These are phyloP conservation scores for Leptopilina drosophilae DNA, from an alignment of 2,888 invertebrate genomes.

Conservation along the genomic window DNA sequence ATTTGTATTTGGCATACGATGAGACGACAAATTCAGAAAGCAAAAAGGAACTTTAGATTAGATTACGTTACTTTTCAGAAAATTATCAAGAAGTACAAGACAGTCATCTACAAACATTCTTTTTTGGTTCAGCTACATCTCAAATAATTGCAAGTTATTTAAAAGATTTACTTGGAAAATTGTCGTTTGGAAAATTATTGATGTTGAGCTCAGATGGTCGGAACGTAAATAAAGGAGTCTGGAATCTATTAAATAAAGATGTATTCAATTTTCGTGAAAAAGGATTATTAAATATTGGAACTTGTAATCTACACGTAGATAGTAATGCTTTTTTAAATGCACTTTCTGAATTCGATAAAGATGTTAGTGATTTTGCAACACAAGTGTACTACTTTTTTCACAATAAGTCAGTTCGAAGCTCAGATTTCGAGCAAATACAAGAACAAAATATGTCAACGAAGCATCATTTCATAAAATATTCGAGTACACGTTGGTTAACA, in stretches of 20 bases:
- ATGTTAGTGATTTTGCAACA: background rate
- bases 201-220: background rate
- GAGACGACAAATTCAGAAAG: background rate
- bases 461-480: conserved; percentile 1
- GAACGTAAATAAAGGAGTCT: background rate
- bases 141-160: too few species aligned
- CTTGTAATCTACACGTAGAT: background rate
- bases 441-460: background rate
- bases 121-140: too few species aligned
- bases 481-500: too few species aligned
- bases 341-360: conserved; percentile 2
- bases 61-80: background rate
- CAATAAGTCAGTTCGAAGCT: conserved; percentile 4
- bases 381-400: background rate
- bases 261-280: background rate
- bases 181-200: background rate
- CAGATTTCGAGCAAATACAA: conserved; percentile 15
- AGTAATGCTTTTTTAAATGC: background rate
- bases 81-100: background rate
- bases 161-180: too few species aligned
- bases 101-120: too few species aligned
- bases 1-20: background rate
- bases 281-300: background rate
- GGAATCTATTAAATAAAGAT: conserved; percentile 1
- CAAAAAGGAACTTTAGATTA: background rate